phyloP scores from a whole-genome alignment of 2,888 invertebrate species.

The Spatulosminthurus flaviceps region DNA sequence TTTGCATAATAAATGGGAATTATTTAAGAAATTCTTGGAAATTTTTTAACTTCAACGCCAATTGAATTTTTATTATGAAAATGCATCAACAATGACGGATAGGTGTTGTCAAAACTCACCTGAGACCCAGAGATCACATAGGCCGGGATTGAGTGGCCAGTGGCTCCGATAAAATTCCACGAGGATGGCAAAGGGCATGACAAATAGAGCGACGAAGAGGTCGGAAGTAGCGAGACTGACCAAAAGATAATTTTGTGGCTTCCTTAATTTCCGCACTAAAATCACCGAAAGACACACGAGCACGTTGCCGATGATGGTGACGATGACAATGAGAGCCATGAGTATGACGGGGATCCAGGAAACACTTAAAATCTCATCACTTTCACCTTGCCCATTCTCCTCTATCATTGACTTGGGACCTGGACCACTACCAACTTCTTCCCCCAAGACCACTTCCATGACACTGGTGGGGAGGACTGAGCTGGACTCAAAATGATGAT shows the following conservation, averaged over 20 bases:
- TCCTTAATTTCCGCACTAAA: slow-evolving; percentile 87
- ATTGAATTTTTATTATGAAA: no score
- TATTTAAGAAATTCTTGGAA: no score
- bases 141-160: slow-evolving; percentile 59
- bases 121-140: slow-evolving; percentile 63
- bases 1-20: no score
- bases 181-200: slow-evolving; percentile 94
- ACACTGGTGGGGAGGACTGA: slow-evolving; percentile 3
- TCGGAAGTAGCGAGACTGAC: slow-evolving; percentile 97
- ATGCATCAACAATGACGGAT: no score
- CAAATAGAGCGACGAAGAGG: slow-evolving; percentile 91
- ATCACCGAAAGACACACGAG: slow-evolving; percentile 96
- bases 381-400: neutral
- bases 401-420: no score
- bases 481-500: neutral
- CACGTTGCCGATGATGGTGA: slow-evolving; percentile 87
- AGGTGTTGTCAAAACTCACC: slow-evolving; percentile 48
- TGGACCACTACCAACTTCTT: neutral
- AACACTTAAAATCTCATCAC: neutral
- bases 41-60: no score
- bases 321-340: slow-evolving; percentile 70
- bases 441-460: neutral
- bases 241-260: slow-evolving; percentile 89
- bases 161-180: slow-evolving; percentile 52
- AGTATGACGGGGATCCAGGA: slow-evolving; percentile 69